Evolutionary conservation across 1,140 invertebrate species (phyloP), one percentile per base, ranked within the genome.

Genomic region (Drosophila sechellia): DNA sequence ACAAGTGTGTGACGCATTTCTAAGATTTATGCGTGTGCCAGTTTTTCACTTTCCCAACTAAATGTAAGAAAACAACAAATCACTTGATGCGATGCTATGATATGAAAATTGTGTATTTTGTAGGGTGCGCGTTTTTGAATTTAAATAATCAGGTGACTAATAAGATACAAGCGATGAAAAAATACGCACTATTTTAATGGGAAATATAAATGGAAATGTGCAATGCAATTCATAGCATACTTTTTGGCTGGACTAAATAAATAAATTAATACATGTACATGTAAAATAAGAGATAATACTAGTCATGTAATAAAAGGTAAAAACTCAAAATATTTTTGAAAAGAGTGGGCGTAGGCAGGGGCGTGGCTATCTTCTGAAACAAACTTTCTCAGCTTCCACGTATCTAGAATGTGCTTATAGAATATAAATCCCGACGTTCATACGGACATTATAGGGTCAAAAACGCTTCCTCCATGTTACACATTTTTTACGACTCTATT

Each of bases 21-120:
- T 75, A 78, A 87, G 83, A 86, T 86, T 86, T 87, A 86, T 86
- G 83, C 83, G 83, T 86, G 83, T 86, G 83, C 83, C 83, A 86
- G 60, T 81, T 86, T 75, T 75, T 84, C 65, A 63, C 61, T 84
- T 66, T 64, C 35, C 56, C 49, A 54, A 76, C 70, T 65, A 79
- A 87, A 84, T 70, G 40, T 35, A 56, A 10, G 43, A 31, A 57
- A 49, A 40, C 22, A 69, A 64, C 64, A 56, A 17, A 17, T 48
- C 42, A 20, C 25, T 39, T 13, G n/a, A 20, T 22, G 61, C 63
- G 50, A 64, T 42, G 49, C 20, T 54, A 39, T 22, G 52, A 74
- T 70, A 76, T 49, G 75, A 76, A 84, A 90, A 87, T 87, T 66
- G 87, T 72, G 52, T 76, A 56, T 57, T 76, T 68, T 73, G 53